Percentiles rank a stretch among this genome's conserved stretches.
Conservation (phyloP, 2,113 vertebrate genomes). For the Piaya cayana region DNA sequence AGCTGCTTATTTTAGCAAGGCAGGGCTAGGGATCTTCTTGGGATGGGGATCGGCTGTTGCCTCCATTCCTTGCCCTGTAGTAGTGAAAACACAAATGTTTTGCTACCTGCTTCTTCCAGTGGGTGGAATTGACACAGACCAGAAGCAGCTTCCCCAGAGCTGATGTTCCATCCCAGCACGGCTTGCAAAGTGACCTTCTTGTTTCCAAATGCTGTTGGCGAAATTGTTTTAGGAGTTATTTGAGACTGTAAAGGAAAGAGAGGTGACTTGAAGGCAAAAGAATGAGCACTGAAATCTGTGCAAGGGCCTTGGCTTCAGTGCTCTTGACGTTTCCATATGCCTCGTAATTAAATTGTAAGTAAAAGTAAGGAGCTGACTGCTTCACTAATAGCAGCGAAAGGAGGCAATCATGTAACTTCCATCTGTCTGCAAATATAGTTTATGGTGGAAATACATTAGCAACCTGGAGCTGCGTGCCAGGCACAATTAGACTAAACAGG, state of each 20-base stretch:
- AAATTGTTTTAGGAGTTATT: neutral
- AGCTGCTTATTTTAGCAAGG: neutral
- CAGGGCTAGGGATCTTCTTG: neutral
- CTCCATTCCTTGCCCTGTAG: neutral
- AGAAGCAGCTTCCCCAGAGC: neutral
- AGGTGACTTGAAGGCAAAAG: neutral
- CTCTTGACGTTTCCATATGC: conserved; percentile 27
- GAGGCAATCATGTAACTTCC: conserved; percentile 45
- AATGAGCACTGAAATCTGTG: neutral
- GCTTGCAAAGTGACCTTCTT: neutral
- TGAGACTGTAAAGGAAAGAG: neutral
- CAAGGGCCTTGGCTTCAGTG: neutral
- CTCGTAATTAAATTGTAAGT: conserved; percentile 39
- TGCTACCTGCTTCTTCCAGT: neutral
- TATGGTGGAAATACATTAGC: conserved; percentile 57
- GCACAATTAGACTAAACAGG: conserved; percentile 64
- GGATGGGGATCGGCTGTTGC: neutral
- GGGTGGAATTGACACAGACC: no score
- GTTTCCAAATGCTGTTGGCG: neutral
- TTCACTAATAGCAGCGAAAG: conserved; percentile 40
- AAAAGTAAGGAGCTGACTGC: conserved; percentile 25
- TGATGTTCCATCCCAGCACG: fast-evolving
- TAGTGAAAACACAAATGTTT: neutral
- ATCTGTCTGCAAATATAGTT: conserved; percentile 60
- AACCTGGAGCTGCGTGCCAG: conserved; percentile 30